A percentile compares a stretch with the other conserved stretches of the same genome.
phyloP scores from a whole-genome alignment of 2,797 vertebrate genomes.

The Miichthys miiuy region DNA sequence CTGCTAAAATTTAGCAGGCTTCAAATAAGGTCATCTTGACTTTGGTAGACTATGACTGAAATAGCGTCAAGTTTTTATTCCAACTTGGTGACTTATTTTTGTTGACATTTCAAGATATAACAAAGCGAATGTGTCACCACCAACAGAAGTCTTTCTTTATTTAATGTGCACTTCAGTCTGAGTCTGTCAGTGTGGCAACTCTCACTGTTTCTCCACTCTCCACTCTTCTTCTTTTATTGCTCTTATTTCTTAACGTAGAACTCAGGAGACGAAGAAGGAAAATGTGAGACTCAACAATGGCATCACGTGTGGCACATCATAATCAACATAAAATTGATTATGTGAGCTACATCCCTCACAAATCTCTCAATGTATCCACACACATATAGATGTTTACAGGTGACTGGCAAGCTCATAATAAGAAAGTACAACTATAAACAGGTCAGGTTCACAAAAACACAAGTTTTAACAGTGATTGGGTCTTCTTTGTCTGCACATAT shows the following conservation, averaged over 20 bases:
- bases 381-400: not conserved
- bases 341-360: not conserved
- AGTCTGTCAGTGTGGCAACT: not conserved
- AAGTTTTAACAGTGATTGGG: not conserved
- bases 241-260: not conserved
- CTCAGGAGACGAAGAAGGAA: not conserved
- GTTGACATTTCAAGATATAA: not conserved
- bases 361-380: too few relatives aligned
- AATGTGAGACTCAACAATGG: not conserved
- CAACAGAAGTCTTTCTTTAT: not conserved
- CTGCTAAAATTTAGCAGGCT: not conserved
- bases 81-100: not conserved
- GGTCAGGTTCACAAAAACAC: not conserved
- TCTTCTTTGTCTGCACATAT: not conserved
- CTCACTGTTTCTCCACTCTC: not conserved
- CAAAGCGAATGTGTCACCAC: not conserved
- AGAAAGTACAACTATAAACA: not conserved
- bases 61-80: not conserved
- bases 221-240: not conserved
- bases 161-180: not conserved
- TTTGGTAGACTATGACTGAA: not conserved
- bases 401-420: not conserved
- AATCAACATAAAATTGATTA: not conserved
- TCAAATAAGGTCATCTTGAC: not conserved
- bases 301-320: not conserved